Evolutionary conservation across 2,797 vertebrate genomes (phyloP), one percentile per base, ranked within the genome.

Genomic region (Betta splendens): DNA sequence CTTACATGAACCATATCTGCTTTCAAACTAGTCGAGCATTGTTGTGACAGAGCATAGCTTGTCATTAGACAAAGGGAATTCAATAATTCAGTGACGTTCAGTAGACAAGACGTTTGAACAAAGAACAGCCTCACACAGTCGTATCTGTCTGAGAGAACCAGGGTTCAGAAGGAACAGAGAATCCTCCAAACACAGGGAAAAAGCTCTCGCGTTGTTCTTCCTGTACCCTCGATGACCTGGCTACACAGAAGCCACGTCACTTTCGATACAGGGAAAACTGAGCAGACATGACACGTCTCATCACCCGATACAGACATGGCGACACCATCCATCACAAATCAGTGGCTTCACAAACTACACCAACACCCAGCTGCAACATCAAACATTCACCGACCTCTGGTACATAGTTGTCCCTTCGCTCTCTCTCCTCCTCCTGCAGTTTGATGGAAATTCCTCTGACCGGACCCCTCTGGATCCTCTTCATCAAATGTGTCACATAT

Each of bases 371-470:
- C n/a, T n/a, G n/a, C n/a, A n/a, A n/a, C n/a, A n/a, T n/a, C n/a
- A n/a, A n/a, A 51, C 9, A 0, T 63, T 49, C 18, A 83, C 85
- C 70, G 67, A 97, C 96, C 95, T 98, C 96, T 0, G 97, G 96
- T 0, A 98, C 95, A 0, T 98, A 98, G 83, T 99, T 98, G 51
- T 98, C 96, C 66, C 96, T 94, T 86, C 96, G 92, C 79, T 98
- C 96, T 56, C 96, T 86, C 88, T 99, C 96, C 81, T 98, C 96
- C 85, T 98, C 97, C 90, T 98, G 97, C 77, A 98, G 92, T 66
- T 98, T 99, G 90, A 98, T 99, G 79, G 96, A 98, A 92, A 99
- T 98, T 26, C 96, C 96, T 65, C 97, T 91, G 61, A 98, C 95
- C 0, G 96, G 95, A 2, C 96, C 96, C 25, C 96, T 91, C 92